Conservation (phyloP, 1,140 invertebrate species). For the Polypedilum vanderplanki region DNA sequence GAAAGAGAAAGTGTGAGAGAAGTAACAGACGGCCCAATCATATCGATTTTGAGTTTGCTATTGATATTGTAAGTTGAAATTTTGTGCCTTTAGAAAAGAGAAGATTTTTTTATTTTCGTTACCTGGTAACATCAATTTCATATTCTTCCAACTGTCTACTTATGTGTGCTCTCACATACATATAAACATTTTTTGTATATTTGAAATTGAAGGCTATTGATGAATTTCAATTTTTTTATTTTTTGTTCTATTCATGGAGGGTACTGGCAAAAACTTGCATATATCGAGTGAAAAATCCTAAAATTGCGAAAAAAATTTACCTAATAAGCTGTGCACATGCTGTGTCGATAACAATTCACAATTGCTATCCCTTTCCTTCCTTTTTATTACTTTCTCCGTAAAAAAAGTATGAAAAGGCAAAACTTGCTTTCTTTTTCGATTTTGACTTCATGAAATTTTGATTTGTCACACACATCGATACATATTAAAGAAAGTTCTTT, state of each 20-base stretch:
- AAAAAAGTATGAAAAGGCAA: too few species aligned
- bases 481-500: not conserved
- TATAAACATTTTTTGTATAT: not conserved
- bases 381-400: constrained; percentile 9
- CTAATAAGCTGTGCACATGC: constrained; percentile 11
- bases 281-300: not conserved
- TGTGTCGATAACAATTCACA: not conserved
- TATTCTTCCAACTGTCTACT: not conserved
- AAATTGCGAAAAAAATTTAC: constrained; percentile 14
- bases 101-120: constrained; percentile 11
- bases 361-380: not conserved
- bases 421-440: not conserved
- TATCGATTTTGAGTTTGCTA: not conserved
- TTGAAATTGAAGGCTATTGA: constrained; percentile 13
- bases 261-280: not conserved
- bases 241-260: not conserved
- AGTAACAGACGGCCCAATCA: not conserved
- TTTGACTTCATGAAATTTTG: not conserved
- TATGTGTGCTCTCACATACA: not conserved
- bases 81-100: not conserved
- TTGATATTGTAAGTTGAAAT: too few species aligned
- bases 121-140: constrained; percentile 6
- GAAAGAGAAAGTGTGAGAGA: constrained; percentile 7
- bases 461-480: not conserved
- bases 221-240: not conserved